Percentiles rank a stretch among this genome's conserved stretches.
These are phyloP conservation scores for Lasioglossum baleicum DNA, from an alignment of 1,140 invertebrate genomes.

Conservation along the genomic window DNA sequence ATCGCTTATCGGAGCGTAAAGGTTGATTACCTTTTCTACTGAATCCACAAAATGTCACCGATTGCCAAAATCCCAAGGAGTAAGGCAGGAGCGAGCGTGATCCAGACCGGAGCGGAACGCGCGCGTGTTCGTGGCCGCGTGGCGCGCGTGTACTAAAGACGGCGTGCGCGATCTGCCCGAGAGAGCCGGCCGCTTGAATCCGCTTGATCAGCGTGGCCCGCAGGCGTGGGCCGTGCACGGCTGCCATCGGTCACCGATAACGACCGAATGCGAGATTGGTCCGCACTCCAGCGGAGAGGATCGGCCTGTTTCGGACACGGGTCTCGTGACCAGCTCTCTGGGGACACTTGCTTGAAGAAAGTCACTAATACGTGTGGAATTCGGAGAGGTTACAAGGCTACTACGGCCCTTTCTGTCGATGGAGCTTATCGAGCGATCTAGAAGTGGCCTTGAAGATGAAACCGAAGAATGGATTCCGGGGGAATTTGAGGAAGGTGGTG, in stretches of 20 bases:
- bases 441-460: no score
- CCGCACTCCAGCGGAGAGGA: constrained; percentile 26
- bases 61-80: constrained; percentile 24
- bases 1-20: background rate
- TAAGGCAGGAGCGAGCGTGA: background rate
- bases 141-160: constrained; percentile 52
- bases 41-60: constrained; percentile 40
- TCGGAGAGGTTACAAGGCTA: background rate
- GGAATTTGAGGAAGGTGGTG: no score
- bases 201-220: constrained; percentile 30
- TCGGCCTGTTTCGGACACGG: constrained; percentile 14
- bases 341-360: background rate
- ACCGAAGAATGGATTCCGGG: no score
- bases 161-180: constrained; percentile 31
- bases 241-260: constrained; percentile 56
- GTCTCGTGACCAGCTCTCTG: no score
- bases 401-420: no score
- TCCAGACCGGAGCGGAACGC: constrained; percentile 19
- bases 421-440: no score
- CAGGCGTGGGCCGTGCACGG: constrained; percentile 45
- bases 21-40: constrained; percentile 46
- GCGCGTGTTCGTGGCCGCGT: constrained; percentile 44
- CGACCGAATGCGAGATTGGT: constrained; percentile 59
- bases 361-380: background rate
- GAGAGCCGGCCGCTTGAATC: background rate